Base-by-base conservation (phyloP, 2,888 invertebrate species). In the Lepidonotus clava region DNA sequence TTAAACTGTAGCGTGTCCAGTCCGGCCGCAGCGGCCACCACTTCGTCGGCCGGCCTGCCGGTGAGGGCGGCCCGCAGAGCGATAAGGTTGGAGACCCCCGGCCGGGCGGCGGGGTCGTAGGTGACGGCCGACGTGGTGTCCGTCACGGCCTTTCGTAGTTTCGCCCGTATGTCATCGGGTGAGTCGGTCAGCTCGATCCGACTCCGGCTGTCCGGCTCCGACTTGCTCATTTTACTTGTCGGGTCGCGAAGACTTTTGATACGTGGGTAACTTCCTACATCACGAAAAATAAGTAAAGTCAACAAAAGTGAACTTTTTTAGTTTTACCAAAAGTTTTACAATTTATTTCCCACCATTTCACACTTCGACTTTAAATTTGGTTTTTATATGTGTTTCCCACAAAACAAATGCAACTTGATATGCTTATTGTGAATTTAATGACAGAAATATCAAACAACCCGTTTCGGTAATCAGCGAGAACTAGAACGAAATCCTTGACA, bases 151-250 rank as follows among this genome's bases (percentile, higher is more conserved):
- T 98, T 98, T 92, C 96, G 97, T 24, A 98, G 94, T 94, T 97
- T 98, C 61, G 95, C 95, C 0, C 95, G 90, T 85, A 98, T 96
- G 21, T 95, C 94, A 66, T 97, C 96, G 0, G 96, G 96, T 11
- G 95, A 93, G 93, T 99, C 99, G 4, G 95, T 96, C 46, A 99
- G 94, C 90, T 96, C 96, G 88, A 99, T 97, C 86, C 97, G 95
- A 89, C 97, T 96, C 92, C 96, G 96, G 0, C 95, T 94, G 94
- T 98, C 97, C 0, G 95, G 92, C 92, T 98, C 97, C 0, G 99
- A 99, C 95, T 99, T 99, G 18, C 99, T 99, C 99, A 99, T 99
- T 95, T 99, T 99, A 92, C 97, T 97, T 0, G 93, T 92, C 0
- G 99, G 98, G 92, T 98, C 96, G 77, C 98, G 96, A 11, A 99